Base-by-base conservation (phyloP, 2,888 invertebrate genomes). In the Elmis aenea region DNA sequence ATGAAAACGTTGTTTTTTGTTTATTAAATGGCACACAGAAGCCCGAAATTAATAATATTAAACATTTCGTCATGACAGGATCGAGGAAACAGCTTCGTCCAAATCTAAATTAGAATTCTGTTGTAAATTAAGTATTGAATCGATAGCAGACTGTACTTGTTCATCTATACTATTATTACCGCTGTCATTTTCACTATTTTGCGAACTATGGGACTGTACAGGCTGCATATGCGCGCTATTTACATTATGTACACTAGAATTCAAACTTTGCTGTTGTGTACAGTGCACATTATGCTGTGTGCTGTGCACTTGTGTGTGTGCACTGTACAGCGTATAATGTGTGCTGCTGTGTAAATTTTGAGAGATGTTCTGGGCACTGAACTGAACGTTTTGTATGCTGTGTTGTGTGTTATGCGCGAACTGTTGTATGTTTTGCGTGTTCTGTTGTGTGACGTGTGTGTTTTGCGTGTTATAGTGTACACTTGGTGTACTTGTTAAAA, bases 111-210 rank as follows among this genome's bases (percentile, higher is more conserved):
- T 52, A 13, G 63, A 61, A 41, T 54, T 74, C 65, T 59, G 71
- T 58, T 83, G 83, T 50, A 84, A 68, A 66, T 84, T 84, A 44
- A 85, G 68, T 57, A 85, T 85, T 58, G 83, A 83, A 62, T 85
- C 84, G 53, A 85, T 85, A 45, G 85, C 85, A 58, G 81, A 83
- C 63, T 85, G 84, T 43, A 86, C 85, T 64, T 86, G 84, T 15
- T 82, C 80, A 49, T 81, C 82, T 40, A 83, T 81, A 52, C 81
- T 81, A 52, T 81, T 81, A 51, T 63, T 63, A 23, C 40, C 50
- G 26, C 43, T 46, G 15, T 64, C 62, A 16, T 53, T 52, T 44
- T 55, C 57, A 38, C 46, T 51, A 30, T 38, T 34, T 11, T 42
- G 45, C 26, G 42, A 45, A 18, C 41, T 42, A 15, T 41, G 39